These are phyloP conservation scores for Gorsachius goisagi DNA, from an alignment of 2,113 vertebrate species.

Conservation along the genomic window DNA sequence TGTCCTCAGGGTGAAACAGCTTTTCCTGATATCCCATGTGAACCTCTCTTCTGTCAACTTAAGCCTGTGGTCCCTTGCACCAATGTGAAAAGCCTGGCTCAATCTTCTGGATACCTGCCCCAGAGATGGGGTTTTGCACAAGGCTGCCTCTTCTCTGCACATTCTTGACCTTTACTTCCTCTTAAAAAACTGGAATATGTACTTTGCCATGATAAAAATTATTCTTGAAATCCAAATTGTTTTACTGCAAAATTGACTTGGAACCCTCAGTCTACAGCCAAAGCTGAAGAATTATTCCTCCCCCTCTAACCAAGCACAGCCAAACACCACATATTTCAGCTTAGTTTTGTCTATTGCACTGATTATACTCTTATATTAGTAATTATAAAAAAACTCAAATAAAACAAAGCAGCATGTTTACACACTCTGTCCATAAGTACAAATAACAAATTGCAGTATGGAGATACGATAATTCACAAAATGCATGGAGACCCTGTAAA, in stretches of 20 bases:
- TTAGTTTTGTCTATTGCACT: background rate
- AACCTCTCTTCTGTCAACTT: background rate
- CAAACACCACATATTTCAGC: background rate
- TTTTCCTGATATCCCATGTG: background rate
- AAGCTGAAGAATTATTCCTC: background rate
- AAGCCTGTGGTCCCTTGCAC: background rate
- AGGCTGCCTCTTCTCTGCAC: background rate
- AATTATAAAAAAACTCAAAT: background rate
- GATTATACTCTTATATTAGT: background rate
- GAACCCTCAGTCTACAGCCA: background rate
- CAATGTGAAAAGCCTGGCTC: background rate
- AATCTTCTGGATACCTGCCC: background rate
- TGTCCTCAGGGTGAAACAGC: background rate
- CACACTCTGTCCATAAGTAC: background rate
- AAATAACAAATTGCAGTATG: background rate
- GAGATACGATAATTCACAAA: background rate
- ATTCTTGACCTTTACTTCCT: background rate
- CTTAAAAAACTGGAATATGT: background rate
- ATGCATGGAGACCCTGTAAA: background rate
- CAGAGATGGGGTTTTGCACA: background rate
- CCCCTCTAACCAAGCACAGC: background rate
- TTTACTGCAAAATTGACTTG: background rate
- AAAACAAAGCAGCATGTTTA: background rate
- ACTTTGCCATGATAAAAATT: background rate
- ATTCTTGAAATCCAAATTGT: background rate